phyloP scores from a whole-genome alignment of 2,113 vertebrate species.

The Myodes glareolus region DNA sequence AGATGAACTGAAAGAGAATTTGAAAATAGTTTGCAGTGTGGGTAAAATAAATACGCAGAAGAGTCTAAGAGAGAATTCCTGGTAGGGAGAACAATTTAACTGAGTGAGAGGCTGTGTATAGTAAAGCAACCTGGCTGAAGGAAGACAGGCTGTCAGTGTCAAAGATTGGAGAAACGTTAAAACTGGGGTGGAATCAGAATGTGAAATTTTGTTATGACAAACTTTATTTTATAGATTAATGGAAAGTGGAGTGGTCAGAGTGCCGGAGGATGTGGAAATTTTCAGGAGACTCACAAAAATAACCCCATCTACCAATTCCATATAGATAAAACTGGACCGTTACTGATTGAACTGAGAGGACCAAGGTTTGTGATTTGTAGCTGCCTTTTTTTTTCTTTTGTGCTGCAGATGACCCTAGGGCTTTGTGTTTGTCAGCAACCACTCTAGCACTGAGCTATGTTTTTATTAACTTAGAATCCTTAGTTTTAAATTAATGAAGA shows the following conservation, averaged over 20 bases:
- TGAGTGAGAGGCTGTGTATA: neutral
- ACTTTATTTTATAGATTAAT: slow-evolving; percentile 89
- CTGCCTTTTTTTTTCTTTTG: neutral
- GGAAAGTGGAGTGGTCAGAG: slow-evolving; percentile 96
- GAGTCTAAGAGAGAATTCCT: neutral
- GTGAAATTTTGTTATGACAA: slow-evolving; percentile 21
- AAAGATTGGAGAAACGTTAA: neutral
- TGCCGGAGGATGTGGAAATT: slow-evolving; percentile 97
- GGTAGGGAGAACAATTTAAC: neutral
- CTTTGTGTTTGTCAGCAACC: neutral
- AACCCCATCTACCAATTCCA: slow-evolving; percentile 97
- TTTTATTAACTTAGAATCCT: neutral
- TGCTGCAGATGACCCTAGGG: neutral
- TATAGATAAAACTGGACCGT: slow-evolving; percentile 92
- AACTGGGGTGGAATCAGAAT: neutral
- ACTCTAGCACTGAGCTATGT: neutral
- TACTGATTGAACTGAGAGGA: slow-evolving; percentile 96
- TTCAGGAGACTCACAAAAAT: slow-evolving; percentile 95
- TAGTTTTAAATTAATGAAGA: neutral
- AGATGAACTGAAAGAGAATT: neutral
- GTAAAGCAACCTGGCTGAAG: neutral
- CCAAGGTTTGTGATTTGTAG: slow-evolving; percentile 91
- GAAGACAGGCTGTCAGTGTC: neutral
- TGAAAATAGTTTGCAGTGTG: neutral
- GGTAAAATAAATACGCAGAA: neutral